These are phyloP conservation scores for Ericerus pela DNA, from an alignment of 1,140 invertebrate species.

Conservation along the genomic window DNA sequence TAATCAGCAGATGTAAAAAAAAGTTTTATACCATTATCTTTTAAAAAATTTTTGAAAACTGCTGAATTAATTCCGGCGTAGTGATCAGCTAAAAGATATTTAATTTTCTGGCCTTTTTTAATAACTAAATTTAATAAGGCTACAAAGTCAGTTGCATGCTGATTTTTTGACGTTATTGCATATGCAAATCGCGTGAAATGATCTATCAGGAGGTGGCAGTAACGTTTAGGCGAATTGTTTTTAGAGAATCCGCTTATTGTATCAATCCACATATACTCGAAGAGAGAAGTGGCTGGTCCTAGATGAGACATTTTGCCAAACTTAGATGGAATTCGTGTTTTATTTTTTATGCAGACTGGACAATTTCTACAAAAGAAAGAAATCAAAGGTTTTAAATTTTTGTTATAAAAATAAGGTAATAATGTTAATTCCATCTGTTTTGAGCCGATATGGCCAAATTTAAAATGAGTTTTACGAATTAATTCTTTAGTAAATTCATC, in stretches of 20 bases:
- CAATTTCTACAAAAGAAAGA: too few relatives aligned
- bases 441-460: too few relatives aligned
- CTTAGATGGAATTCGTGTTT: too few relatives aligned
- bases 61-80: conserved; percentile 24
- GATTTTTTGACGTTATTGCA: conserved; percentile 16
- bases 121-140: too few relatives aligned
- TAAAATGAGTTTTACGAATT: too few relatives aligned
- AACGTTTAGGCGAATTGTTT: conserved; percentile 22
- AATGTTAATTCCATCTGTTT: too few relatives aligned
- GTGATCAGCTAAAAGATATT: conserved; percentile 20
- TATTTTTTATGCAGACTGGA: too few relatives aligned
- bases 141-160: conserved; percentile 13
- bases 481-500: too few relatives aligned
- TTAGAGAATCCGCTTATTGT: conserved; percentile 23
- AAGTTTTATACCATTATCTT: conserved; percentile 11
- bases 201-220: conserved; percentile 22
- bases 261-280: conserved; percentile 27
- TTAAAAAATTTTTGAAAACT: conserved; percentile 17
- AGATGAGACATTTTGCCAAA: conserved; percentile 26
- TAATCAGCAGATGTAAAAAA: conserved; percentile 17
- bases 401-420: too few relatives aligned
- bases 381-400: too few relatives aligned
- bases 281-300: conserved; percentile 27
- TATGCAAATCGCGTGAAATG: conserved; percentile 21
- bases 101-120: conserved; percentile 17